Evolutionary conservation across 2,888 invertebrate genomes (phyloP).

Genomic region (Tipula lateralis): DNA sequence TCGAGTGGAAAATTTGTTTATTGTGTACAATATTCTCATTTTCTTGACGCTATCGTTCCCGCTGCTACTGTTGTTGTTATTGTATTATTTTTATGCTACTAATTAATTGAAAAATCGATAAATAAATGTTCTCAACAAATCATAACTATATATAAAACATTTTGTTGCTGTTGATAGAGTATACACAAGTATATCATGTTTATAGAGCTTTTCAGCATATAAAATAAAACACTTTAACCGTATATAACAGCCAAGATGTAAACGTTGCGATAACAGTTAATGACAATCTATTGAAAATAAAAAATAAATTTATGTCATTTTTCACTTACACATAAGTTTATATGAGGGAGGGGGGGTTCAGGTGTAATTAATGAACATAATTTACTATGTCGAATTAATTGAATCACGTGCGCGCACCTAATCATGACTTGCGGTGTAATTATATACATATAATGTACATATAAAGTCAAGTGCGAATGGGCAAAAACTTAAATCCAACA

Average conservation of each 20-base stretch:
- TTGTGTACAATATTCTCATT: not conserved
- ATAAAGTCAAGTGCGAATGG: too few species aligned
- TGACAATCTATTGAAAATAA: not conserved
- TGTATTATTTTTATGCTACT: not conserved
- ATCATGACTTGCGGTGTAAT: not conserved
- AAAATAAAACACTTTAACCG: not conserved
- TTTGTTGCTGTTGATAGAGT: not conserved
- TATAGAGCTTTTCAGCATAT: not conserved
- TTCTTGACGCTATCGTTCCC: too few species aligned
- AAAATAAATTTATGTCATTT: not conserved
- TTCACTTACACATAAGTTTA: not conserved
- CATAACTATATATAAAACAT: not conserved
- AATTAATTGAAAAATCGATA: conserved; percentile 6
- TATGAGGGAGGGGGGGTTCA: too few species aligned
- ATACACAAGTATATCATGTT: not conserved
- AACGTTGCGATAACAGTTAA: not conserved
- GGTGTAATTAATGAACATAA: not conserved
- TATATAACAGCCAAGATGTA: not conserved
- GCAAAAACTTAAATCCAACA: too few species aligned
- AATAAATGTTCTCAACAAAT: not conserved
- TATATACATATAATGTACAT: too few species aligned
- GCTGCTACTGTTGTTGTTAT: not conserved
- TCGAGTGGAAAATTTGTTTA: conserved; percentile 11
- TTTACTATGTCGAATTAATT: not conserved
- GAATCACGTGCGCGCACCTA: not conserved